phyloP scores from a whole-genome alignment of 2,113 vertebrate species.

The Cinclus mexicanus region DNA sequence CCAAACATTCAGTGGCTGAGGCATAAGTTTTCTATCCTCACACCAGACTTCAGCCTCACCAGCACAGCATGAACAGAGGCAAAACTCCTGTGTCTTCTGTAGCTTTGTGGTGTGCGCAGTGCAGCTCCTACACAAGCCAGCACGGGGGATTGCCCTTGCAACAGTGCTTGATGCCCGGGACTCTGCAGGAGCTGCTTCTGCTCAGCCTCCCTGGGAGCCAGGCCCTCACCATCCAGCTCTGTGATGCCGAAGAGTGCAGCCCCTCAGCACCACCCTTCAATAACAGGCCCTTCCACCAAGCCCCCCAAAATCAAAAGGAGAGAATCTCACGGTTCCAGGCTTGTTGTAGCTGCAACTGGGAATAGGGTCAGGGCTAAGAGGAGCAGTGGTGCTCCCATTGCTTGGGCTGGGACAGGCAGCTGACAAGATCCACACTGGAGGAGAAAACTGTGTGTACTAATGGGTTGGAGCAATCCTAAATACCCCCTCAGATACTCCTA shows the following conservation, averaged over 20 bases:
- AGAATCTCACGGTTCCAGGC: conserved; percentile 37
- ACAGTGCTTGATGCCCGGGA: rapidly evolving
- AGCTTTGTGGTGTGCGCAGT: background rate
- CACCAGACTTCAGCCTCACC: background rate
- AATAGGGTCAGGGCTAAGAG: conserved; percentile 36
- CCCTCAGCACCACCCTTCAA: background rate
- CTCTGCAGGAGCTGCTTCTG: background rate
- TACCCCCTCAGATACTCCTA: background rate
- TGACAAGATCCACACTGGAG: background rate
- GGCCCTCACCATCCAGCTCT: background rate
- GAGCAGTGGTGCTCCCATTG: conserved; percentile 22
- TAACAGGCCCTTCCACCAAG: background rate
- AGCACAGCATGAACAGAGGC: background rate
- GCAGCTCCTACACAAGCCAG: background rate
- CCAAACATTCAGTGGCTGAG: background rate
- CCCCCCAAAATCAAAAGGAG: background rate
- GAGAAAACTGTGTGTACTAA: background rate
- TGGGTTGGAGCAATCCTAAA: background rate
- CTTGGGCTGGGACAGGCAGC: background rate
- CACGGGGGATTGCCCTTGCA: background rate
- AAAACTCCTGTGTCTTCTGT: background rate
- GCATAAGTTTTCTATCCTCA: background rate
- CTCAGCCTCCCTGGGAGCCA: background rate
- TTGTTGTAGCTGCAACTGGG: background rate
- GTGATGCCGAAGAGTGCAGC: background rate